Percentiles rank a stretch among this genome's conserved stretches.
phyloP scores from a whole-genome alignment of 2,113 vertebrate genomes.

The Excalfactoria chinensis region DNA sequence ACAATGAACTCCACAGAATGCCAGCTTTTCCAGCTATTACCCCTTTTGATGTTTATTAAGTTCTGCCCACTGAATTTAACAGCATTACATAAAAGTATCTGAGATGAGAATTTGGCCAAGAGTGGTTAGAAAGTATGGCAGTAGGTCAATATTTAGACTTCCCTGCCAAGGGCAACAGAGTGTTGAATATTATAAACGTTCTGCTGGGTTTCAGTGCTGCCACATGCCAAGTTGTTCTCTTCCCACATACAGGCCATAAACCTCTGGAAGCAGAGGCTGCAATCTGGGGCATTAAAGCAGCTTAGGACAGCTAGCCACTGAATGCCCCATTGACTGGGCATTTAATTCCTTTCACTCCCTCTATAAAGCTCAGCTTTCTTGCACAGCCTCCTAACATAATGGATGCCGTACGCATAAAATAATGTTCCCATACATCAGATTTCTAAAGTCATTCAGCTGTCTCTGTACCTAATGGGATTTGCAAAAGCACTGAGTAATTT shows the following conservation, averaged over 20 bases:
- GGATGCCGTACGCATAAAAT: not conserved
- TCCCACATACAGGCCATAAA: not conserved
- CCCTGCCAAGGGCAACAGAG: constrained; percentile 26
- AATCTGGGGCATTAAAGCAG: not conserved
- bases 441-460: constrained; percentile 9
- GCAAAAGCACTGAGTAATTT: constrained; percentile 15
- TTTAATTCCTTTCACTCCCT: not conserved
- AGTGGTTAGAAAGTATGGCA: not conserved
- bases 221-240: not conserved
- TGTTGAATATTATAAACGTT: constrained; percentile 7
- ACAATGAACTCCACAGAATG: not conserved
- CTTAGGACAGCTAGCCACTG: not conserved
- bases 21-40: not conserved
- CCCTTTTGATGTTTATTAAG: not conserved
- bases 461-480: constrained; percentile 22
- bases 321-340: not conserved
- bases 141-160: constrained; percentile 17
- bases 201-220: not conserved
- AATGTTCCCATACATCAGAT: not conserved
- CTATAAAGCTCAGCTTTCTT: not conserved
- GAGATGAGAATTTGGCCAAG: not conserved
- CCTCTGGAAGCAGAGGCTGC: not conserved
- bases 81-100: accelerated
- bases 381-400: not conserved
- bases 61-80: not conserved